Percentiles rank a stretch among this genome's conserved stretches.
These are phyloP conservation scores for Halictus ligatus DNA, from an alignment of 2,888 invertebrate genomes.

Conservation along the genomic window DNA sequence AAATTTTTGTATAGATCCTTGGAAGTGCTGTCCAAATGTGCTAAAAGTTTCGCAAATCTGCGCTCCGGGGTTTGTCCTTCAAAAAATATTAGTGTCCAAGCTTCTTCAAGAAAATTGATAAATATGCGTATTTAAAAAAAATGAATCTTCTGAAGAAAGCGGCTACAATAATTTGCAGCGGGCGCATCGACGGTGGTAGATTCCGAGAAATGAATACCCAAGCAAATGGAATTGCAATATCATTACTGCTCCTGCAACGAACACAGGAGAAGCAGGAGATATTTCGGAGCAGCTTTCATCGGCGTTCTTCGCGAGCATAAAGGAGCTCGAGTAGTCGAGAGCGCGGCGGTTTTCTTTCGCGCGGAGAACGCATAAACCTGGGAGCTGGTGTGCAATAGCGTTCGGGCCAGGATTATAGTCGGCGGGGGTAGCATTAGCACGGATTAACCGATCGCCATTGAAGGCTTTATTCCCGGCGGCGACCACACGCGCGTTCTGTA, in stretches of 20 bases:
- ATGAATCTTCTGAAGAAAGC: no score
- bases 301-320: neutral
- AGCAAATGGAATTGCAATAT: no score
- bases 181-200: no score
- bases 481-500: conserved; percentile 4
- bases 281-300: neutral
- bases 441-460: conserved; percentile 47
- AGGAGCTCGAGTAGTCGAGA: neutral
- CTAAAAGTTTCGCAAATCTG: neutral
- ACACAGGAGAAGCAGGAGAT: no score
- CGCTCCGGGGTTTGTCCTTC: no score
- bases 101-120: no score
- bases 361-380: neutral
- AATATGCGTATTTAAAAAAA: no score
- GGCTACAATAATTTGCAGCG: no score
- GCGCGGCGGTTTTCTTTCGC: neutral
- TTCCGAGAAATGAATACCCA: no score
- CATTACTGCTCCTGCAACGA: no score
- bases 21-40: neutral
- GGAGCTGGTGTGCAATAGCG: neutral
- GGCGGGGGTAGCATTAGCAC: conserved; percentile 50
- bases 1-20: neutral
- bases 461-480: conserved; percentile 21
- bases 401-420: conserved; percentile 54
- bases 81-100: no score